Evolutionary conservation across 1,140 invertebrate genomes (phyloP).

Genomic region (Drosophila sp.): DNA sequence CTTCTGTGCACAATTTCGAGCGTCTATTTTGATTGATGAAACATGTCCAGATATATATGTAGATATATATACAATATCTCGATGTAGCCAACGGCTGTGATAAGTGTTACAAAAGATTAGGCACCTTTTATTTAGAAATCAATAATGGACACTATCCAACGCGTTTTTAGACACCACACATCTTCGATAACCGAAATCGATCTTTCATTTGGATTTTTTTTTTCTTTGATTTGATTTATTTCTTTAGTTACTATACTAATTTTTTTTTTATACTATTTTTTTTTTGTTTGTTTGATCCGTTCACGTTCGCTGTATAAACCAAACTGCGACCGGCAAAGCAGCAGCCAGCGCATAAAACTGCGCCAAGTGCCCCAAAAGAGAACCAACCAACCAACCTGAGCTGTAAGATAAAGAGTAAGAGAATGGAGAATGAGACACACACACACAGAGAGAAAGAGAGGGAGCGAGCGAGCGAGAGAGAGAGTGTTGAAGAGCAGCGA

Average conservation of each 20-base stretch:
- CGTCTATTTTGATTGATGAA: slow-evolving; percentile 65
- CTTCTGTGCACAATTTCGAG: slow-evolving; percentile 64
- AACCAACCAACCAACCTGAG: slow-evolving; percentile 15
- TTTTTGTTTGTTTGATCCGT: slow-evolving; percentile 46
- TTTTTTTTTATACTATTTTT: not conserved
- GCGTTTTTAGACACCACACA: slow-evolving; percentile 30
- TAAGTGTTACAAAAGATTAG: slow-evolving; percentile 51
- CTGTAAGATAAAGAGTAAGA: slow-evolving; percentile 23
- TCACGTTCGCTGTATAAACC: slow-evolving; percentile 71
- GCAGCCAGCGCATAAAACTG: slow-evolving; percentile 69
- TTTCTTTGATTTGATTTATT: not conserved
- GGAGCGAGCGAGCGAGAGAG: slow-evolving; percentile 9
- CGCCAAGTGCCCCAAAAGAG: slow-evolving; percentile 61
- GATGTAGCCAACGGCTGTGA: slow-evolving; percentile 22
- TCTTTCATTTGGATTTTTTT: slow-evolving; percentile 11
- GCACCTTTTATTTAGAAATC: slow-evolving; percentile 61
- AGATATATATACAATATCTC: not conserved
- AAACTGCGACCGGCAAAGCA: slow-evolving; percentile 76
- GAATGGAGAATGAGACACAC: slow-evolving; percentile 1
- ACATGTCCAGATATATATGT: slow-evolving; percentile 20
- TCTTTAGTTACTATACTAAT: not conserved
- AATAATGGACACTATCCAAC: slow-evolving; percentile 31
- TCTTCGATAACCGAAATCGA: slow-evolving; percentile 49
- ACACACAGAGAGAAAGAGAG: not conserved
- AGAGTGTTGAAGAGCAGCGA: slow-evolving; percentile 25